Base-by-base conservation (phyloP, 2,113 vertebrate genomes). In the Rhinoderma darwinii region DNA sequence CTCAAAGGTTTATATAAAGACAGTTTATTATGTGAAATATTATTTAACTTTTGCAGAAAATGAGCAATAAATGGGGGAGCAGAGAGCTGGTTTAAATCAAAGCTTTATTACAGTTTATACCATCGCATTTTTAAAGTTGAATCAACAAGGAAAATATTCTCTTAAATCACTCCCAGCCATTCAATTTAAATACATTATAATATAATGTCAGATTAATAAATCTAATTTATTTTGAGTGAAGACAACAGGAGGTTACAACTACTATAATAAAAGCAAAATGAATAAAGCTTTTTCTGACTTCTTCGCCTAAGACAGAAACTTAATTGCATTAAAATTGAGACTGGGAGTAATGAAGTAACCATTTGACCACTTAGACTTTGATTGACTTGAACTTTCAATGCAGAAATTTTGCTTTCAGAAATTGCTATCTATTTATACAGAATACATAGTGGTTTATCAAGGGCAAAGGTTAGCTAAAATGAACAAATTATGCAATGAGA, bases 321-420 rank as follows among this genome's bases (percentile, higher is more conserved):
- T 85, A 77, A 85, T 85, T 85, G 39, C 68, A 54, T 74, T 84
- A 74, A 84, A 70, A 77, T 77, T 66, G 39, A 66, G 41, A n/a
- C 54, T 63, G 68, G 66, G 50, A 73, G 82, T 73, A 84, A 74
- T 74, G 82, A 83, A 83, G 72, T 68, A 43, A 83, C 81, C 63
- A 83, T 70, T 83, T 83, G 81, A 83, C 81, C 81, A 83, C 81
- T 83, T 83, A 83, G 63, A 50, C 14, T 84, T 84, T 74, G 82
- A 84, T 84, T 84, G 82, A 84, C 66, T 84, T 84, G 82, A 84
- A 84, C 82, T 84, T 84, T 74, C 47, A 84, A 84, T 84, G 43
- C 35, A 39, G 47, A 84, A 74, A 72, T 84, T 51, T 74, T 74
- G 32, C 68, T 84, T 72, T 73, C 32, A 56, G 63, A 84, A 74